These are phyloP conservation scores for Centroberyx gerrardi DNA, from an alignment of 2,797 vertebrate genomes.

Conservation along the genomic window DNA sequence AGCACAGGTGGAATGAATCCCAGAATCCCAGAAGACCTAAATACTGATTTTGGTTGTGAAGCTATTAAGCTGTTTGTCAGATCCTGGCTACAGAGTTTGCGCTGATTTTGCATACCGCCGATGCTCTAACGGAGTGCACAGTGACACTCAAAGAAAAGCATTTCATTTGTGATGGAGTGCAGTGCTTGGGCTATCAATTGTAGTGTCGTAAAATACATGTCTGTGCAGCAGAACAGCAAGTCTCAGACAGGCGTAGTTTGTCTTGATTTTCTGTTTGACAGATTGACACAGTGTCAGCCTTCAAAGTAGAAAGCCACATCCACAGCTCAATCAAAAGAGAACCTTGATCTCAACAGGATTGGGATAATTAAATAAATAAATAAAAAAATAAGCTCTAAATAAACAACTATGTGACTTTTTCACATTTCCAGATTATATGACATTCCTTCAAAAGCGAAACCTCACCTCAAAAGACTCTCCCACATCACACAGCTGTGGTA, in stretches of 20 bases:
- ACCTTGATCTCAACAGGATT: conserved; percentile 14
- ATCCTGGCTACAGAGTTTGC: conserved; percentile 33
- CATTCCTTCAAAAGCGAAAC: neutral
- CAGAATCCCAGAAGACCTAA: neutral
- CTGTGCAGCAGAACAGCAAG: conserved; percentile 53
- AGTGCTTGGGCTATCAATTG: conserved; percentile 59
- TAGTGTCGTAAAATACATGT: conserved; percentile 59
- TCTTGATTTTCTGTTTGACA: neutral
- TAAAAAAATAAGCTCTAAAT: neutral
- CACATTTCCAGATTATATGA: neutral
- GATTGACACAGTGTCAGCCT: conserved; percentile 20
- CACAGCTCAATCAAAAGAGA: conserved; percentile 23
- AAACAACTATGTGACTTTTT: neutral
- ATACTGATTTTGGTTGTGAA: no score
- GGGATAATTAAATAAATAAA: conserved; percentile 5
- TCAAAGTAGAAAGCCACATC: neutral
- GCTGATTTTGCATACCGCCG: conserved; percentile 65
- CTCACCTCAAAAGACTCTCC: neutral
- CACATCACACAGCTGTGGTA: neutral
- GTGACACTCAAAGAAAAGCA: conserved; percentile 30
- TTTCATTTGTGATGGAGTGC: conserved; percentile 58
- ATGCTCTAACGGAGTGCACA: conserved; percentile 61
- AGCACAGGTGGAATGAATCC: conserved; percentile 25
- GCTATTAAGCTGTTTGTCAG: conserved; percentile 47
- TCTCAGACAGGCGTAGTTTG: conserved; percentile 39